These are phyloP conservation scores for Pseudorhiza aurosa DNA, from an alignment of 30 jellyfish, hydroid and myxozoan genomes.

Conservation along the genomic window DNA sequence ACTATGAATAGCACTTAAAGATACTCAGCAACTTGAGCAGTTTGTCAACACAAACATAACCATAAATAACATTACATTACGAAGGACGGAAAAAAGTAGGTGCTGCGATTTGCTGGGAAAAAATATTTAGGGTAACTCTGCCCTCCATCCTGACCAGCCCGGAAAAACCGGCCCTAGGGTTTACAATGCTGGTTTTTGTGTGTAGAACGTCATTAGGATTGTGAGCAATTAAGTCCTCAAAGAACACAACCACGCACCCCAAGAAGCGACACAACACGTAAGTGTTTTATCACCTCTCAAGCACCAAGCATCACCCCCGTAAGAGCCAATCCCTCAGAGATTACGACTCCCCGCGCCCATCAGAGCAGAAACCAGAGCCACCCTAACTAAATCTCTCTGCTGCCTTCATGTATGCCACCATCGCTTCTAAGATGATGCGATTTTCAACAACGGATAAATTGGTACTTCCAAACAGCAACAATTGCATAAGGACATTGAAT, in stretches of 20 bases:
- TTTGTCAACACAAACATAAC: no score
- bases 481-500: conserved; percentile 22
- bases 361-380: conserved; percentile 47
- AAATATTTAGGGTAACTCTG: conserved; percentile 27
- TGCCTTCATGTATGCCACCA: conserved; percentile 19
- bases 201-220: not conserved
- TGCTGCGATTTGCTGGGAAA: not conserved
- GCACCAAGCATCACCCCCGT: conserved; percentile 8
- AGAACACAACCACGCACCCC: conserved; percentile 20
- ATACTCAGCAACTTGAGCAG: not conserved
- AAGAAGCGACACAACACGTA: conserved; percentile 12
- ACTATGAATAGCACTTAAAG: no score
- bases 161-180: conserved; percentile 4
- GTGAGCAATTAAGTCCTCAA: not conserved
- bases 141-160: conserved; percentile 30
- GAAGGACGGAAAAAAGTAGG: conserved; percentile 15
- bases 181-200: not conserved
- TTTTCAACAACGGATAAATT: conserved; percentile 30
- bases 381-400: conserved; percentile 35
- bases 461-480: conserved; percentile 38
- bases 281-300: not conserved
- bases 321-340: conserved; percentile 16
- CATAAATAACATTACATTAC: conserved; percentile 36
- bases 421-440: conserved; percentile 28
- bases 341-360: conserved; percentile 10